Conservation (phyloP, 1,140 invertebrate genomes). For the Drosophila bocqueti region DNA sequence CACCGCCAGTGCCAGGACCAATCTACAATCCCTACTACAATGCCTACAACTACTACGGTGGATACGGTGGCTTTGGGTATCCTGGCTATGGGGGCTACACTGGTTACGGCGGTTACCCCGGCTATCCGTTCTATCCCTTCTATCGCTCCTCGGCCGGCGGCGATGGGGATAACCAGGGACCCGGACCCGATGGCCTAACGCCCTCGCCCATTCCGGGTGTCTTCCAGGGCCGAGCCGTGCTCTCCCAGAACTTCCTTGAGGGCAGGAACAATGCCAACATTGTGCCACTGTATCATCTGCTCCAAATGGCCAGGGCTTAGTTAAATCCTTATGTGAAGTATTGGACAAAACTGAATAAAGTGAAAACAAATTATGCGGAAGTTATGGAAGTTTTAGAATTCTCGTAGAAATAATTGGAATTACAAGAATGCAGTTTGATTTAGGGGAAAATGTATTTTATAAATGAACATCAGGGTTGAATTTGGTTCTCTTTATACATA, state of each 20-base stretch:
- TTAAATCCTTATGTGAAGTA: not conserved
- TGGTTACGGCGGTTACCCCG: constrained; percentile 18
- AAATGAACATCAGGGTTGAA: no score
- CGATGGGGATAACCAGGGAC: constrained; percentile 35
- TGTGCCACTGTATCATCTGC: constrained; percentile 66
- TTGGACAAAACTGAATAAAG: constrained; percentile 29
- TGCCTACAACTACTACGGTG: constrained; percentile 9
- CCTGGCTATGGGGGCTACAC: constrained; percentile 37
- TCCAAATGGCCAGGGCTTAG: constrained; percentile 60
- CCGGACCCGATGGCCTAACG: constrained; percentile 1
- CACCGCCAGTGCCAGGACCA: constrained; percentile 40
- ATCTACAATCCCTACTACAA: constrained; percentile 55
- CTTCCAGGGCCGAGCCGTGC: constrained; percentile 56
- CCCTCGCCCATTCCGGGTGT: constrained; percentile 40
- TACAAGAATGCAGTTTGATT: not conserved
- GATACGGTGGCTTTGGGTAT: constrained; percentile 22
- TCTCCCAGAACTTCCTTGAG: constrained; percentile 43
- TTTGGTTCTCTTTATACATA: no score
- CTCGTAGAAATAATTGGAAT: not conserved
- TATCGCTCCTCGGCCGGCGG: constrained; percentile 51
- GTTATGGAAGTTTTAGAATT: not conserved
- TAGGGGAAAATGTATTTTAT: no score
- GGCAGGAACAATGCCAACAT: constrained; percentile 47
- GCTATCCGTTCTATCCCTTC: constrained; percentile 44
- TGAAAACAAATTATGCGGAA: not conserved